Percentiles rank a stretch among this genome's conserved stretches.
phyloP scores from a whole-genome alignment of 2,888 invertebrate species.

The Oligia latruncula region DNA sequence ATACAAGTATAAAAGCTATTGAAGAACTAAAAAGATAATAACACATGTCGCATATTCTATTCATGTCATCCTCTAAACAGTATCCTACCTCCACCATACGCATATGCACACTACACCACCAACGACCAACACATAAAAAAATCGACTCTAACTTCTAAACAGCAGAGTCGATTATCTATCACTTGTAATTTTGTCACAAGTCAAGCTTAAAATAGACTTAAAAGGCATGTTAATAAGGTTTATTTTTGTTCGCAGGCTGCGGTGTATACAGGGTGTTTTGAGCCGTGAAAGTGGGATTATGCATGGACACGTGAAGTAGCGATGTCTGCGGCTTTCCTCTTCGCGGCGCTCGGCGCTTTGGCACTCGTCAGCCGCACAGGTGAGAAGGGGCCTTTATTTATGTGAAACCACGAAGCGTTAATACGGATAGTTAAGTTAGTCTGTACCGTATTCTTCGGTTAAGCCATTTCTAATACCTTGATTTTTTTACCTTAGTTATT shows the following conservation, averaged over 20 bases:
- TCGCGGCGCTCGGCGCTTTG: conserved; percentile 82
- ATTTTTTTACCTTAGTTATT: not conserved
- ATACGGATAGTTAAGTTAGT: conserved; percentile 26
- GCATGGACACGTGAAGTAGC: conserved; percentile 81
- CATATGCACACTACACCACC: conserved; percentile 28
- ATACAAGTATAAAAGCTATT: conserved; percentile 35
- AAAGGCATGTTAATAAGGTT: conserved; percentile 58
- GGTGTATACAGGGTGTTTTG: conserved; percentile 71
- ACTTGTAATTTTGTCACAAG: not conserved
- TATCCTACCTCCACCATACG: conserved; percentile 28
- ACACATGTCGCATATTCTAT: conserved; percentile 52
- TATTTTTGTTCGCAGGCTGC: conserved; percentile 77
- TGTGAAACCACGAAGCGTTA: conserved; percentile 58
- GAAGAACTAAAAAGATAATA: conserved; percentile 44
- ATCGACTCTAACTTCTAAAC: conserved; percentile 11
- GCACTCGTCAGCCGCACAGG: conserved; percentile 84
- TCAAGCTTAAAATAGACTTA: conserved; percentile 44
- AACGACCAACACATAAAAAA: conserved; percentile 25
- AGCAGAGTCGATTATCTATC: conserved; percentile 24
- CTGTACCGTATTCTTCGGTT: not conserved
- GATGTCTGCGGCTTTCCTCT: conserved; percentile 82
- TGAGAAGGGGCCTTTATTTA: conserved; percentile 69
- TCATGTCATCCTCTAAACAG: conserved; percentile 44
- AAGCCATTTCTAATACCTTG: not conserved
- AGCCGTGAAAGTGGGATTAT: conserved; percentile 81